Evolutionary conservation across 2,888 invertebrate genomes (phyloP), one percentile per base, ranked within the genome.

Genomic region (Stomorhina lunata): DNA sequence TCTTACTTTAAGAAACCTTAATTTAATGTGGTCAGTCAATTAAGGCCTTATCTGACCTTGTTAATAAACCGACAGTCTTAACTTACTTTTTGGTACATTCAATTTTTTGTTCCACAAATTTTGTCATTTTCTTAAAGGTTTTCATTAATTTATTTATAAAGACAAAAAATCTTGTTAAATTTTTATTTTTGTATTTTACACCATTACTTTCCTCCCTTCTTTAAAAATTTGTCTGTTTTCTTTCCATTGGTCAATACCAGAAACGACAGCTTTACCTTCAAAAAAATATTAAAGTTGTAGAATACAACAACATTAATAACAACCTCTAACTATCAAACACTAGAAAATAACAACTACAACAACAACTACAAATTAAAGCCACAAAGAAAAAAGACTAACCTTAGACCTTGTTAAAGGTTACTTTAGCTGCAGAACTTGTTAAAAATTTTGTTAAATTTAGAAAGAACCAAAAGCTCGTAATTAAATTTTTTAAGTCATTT

Each of bases 381-480:
- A 45, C 25, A 25, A 45, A 37, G 29, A 61, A 17, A 73, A 53
- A 73, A 37, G 29, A 25, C 45, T 34, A 75, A 65, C 48, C 57
- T 57, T 34, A 76, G 57, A 59, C 48, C 66, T 75, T 75, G 65
- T 61, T 61, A 22, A 50, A 50, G 48, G 61, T 50, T 72, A 34
- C 29, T 27, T 25, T 45, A 29, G 5, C 12, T 20, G n/a, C n/a
- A n/a, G n/a, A n/a, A n/a, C n/a, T n/a, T n/a, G n/a, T n/a, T n/a
- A n/a, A n/a, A n/a, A n/a, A n/a, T n/a, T n/a, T n/a, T n/a, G n/a
- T n/a, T n/a, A n/a, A n/a, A n/a, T n/a, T n/a, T n/a, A n/a, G n/a
- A n/a, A n/a, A n/a, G n/a, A n/a, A n/a, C n/a, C n/a, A n/a, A n/a
- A n/a, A n/a, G n/a, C n/a, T n/a, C n/a, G n/a, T n/a, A n/a, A n/a